Conservation (phyloP, 2,888 invertebrate genomes). For the Drosophila demipolita region DNA sequence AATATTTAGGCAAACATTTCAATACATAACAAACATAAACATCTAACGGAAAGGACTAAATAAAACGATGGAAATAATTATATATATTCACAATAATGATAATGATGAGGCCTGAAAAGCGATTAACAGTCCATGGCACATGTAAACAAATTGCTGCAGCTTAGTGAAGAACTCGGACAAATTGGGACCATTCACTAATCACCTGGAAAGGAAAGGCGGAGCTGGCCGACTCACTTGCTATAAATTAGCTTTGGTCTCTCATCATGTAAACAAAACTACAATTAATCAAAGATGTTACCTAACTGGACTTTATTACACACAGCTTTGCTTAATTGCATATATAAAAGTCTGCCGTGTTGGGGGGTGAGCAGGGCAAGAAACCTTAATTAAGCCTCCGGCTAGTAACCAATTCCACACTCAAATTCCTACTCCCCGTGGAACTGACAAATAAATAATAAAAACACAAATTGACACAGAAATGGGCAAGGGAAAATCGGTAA, state of each 20-base stretch:
- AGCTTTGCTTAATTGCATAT: constrained; percentile 78
- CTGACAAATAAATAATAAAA: constrained; percentile 79
- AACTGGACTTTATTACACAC: constrained; percentile 70
- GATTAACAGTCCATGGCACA: constrained; percentile 48
- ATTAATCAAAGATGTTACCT: constrained; percentile 80
- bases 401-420: constrained; percentile 27
- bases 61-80: neutral
- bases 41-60: neutral
- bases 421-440: constrained; percentile 62
- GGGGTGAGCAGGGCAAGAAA: constrained; percentile 1
- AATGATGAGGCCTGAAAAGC: constrained; percentile 38
- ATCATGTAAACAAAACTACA: constrained; percentile 78
- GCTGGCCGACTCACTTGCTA: constrained; percentile 22
- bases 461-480: constrained; percentile 74
- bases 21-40: neutral
- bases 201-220: constrained; percentile 7
- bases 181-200: constrained; percentile 42
- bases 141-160: constrained; percentile 59
- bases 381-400: constrained; percentile 71
- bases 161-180: constrained; percentile 39
- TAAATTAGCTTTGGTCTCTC: constrained; percentile 44
- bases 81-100: constrained; percentile 15
- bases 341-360: constrained; percentile 53
- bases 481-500: constrained; percentile 35
- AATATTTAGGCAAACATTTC: no score